These are phyloP conservation scores for Brotogeris chrysoptera DNA, from an alignment of 2,797 vertebrate genomes.

Conservation along the genomic window DNA sequence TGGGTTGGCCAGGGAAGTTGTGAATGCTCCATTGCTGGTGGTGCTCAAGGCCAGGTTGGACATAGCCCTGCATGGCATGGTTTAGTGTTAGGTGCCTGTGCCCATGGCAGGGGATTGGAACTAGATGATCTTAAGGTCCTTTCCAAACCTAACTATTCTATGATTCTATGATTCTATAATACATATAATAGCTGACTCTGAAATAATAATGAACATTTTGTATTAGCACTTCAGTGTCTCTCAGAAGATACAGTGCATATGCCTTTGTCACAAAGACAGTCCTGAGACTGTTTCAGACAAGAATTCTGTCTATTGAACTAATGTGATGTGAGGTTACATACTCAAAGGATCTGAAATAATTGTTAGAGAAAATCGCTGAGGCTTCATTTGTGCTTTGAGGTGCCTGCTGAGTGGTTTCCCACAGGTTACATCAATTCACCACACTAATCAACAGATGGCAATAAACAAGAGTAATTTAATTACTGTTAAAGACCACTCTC, in stretches of 20 bases:
- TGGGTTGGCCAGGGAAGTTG: too few relatives aligned
- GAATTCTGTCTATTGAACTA: neutral
- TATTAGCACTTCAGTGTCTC: neutral
- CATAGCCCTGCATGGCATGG: too few relatives aligned
- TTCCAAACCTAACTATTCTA: too few relatives aligned
- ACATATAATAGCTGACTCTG: neutral
- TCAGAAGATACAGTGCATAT: neutral
- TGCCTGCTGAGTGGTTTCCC: neutral
- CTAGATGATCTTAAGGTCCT: too few relatives aligned
- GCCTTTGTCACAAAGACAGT: neutral
- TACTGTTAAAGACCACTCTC: neutral
- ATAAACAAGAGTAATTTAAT: constrained; percentile 16
- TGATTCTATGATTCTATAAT: neutral
- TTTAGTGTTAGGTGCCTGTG: too few relatives aligned
- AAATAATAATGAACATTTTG: neutral
- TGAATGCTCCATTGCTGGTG: too few relatives aligned
- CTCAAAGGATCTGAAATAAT: neutral
- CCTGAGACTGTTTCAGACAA: neutral
- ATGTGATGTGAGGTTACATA: neutral
- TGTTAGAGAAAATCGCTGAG: neutral
- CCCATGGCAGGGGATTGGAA: too few relatives aligned
- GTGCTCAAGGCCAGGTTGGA: too few relatives aligned
- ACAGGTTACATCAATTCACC: neutral
- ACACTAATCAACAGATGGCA: neutral
- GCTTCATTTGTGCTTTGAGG: neutral